phyloP scores from a whole-genome alignment of 1,140 invertebrate genomes.

The Dinothrombium tinctorium region DNA sequence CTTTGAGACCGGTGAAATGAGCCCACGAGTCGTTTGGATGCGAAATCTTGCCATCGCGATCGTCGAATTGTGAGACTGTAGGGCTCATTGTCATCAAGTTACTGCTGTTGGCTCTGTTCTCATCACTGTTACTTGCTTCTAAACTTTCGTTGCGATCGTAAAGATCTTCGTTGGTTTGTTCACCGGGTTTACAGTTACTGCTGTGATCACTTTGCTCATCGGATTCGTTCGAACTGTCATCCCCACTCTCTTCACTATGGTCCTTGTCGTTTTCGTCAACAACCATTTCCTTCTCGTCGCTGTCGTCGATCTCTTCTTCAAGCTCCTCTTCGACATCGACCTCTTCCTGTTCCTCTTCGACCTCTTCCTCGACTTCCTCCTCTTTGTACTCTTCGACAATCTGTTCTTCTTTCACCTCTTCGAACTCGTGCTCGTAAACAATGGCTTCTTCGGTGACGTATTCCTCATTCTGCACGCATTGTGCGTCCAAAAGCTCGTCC shows the following conservation, averaged over 20 bases:
- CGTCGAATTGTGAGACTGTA: too few species aligned
- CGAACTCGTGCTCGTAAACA: neutral
- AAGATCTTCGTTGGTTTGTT: too few species aligned
- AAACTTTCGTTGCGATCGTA: too few species aligned
- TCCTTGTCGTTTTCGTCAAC: neutral
- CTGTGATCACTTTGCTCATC: neutral
- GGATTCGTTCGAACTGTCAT: neutral
- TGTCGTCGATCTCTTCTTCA: neutral
- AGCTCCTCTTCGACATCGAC: neutral
- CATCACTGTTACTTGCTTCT: too few species aligned
- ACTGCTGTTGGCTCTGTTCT: too few species aligned
- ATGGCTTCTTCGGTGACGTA: neutral
- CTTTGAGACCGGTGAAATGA: neutral
- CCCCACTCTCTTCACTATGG: neutral
- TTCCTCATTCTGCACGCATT: too few species aligned
- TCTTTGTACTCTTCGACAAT: neutral
- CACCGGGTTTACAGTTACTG: neutral
- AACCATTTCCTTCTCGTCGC: neutral
- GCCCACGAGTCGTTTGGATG: too few species aligned
- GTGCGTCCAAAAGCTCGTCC: too few species aligned
- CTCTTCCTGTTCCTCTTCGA: neutral
- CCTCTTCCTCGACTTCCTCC: neutral
- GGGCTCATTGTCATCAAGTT: too few species aligned
- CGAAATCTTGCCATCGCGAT: neutral
- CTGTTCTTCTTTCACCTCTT: neutral